phyloP scores from a whole-genome alignment of 2,888 invertebrate species.

The Frankliniella intonsa region DNA sequence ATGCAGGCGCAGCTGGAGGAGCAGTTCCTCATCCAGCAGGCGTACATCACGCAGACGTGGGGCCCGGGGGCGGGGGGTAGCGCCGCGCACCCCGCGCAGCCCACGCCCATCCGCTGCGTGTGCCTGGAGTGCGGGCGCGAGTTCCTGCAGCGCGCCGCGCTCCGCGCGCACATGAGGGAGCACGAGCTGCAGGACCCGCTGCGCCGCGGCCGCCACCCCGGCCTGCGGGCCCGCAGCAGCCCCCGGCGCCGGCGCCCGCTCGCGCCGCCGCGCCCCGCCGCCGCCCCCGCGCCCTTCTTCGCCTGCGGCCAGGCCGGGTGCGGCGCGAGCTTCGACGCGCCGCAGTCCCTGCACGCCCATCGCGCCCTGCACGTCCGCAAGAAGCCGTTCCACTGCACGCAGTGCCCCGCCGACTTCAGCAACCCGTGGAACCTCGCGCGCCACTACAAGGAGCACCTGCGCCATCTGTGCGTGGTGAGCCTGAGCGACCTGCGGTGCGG shows the following conservation, averaged over 20 bases:
- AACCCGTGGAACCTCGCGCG: constrained; percentile 16
- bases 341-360: background rate
- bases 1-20: constrained; percentile 12
- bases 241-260: background rate
- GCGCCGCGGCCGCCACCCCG: background rate
- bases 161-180: constrained; percentile 4
- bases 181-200: background rate
- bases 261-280: too few relatives aligned
- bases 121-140: constrained; percentile 10
- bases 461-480: constrained; percentile 2
- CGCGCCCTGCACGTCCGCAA: constrained; percentile 8
- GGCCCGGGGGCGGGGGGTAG: background rate
- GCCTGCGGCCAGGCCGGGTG: background rate
- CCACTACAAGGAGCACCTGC: constrained; percentile 24
- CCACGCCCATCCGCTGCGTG: constrained; percentile 9
- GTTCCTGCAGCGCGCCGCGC: constrained; percentile 18
- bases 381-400: background rate
- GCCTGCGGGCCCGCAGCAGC: background rate
- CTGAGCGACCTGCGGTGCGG: background rate
- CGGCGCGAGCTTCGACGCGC: background rate
- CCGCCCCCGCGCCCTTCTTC: background rate
- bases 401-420: constrained; percentile 22
- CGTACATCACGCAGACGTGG: constrained; percentile 8
- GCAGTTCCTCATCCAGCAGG: constrained; percentile 21
- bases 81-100: background rate